Evolutionary conservation across 2,113 vertebrate genomes (phyloP).

Genomic region (Burhinus bistriatus): DNA sequence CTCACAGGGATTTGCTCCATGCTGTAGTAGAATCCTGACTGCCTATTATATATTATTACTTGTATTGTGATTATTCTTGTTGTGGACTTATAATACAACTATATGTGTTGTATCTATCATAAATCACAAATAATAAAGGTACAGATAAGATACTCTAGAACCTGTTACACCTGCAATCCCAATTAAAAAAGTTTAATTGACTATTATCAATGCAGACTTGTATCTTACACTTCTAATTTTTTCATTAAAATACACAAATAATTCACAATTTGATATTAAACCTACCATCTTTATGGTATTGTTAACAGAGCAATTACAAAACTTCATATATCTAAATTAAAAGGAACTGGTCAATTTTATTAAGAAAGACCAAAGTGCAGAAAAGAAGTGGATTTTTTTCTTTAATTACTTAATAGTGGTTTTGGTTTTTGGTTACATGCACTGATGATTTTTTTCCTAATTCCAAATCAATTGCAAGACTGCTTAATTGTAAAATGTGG

Average conservation of each 20-base stretch:
- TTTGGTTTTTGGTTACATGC: background rate
- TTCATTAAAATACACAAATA: background rate
- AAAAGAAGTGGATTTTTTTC: background rate
- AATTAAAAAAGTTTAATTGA: background rate
- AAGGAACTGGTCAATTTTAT: background rate
- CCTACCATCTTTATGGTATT: background rate
- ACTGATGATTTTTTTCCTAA: background rate
- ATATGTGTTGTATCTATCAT: background rate
- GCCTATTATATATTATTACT: constrained; percentile 66
- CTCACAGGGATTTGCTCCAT: constrained; percentile 77
- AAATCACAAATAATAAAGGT: background rate
- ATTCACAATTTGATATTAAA: background rate
- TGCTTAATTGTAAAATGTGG: background rate
- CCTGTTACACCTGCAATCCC: background rate
- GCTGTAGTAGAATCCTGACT: constrained; percentile 75
- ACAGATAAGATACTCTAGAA: background rate
- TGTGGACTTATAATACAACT: background rate
- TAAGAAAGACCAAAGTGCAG: background rate
- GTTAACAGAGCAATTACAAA: background rate
- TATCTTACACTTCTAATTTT: background rate
- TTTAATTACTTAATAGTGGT: background rate
- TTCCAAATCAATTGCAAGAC: background rate
- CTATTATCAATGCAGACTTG: background rate
- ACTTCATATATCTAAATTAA: background rate
- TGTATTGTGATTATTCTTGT: background rate